Base-by-base conservation (phyloP, 2,113 vertebrate species). In the Alexandromys fortis region DNA sequence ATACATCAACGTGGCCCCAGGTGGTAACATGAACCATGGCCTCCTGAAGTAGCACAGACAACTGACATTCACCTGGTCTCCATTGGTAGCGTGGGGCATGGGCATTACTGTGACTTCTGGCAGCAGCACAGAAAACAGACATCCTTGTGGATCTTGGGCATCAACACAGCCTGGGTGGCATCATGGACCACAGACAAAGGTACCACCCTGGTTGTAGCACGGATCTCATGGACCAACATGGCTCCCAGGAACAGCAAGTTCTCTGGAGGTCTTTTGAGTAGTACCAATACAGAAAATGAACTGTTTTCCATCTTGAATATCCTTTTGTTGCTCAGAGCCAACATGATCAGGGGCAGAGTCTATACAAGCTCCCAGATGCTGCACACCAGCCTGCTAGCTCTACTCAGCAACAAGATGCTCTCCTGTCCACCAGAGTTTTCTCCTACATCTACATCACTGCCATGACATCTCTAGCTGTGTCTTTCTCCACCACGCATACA, bases 241-340 rank as follows among this genome's bases (percentile, higher is more conserved):
- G 33, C 33, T 17, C n/a, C 33, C 14, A 2, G 33, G 33, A 7
- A 6, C 16, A 7, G 12, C 6, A 16, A 70, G 68, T 0, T 7
- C 33, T 16, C 68, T 35, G 68, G 68, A 17, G 33, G 68, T 19
- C 68, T 70, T 70, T 70, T 16, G 33, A 70, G 33, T 35, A 35
- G 7, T n/a, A n/a, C 33, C 16, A 70, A 70, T 70, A 16, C 68
- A n/a, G 68, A 70, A 70, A n/a, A 70, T n/a, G 7, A 70, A 19
- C 68, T n/a, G 5, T 70, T 8, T 33, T 70, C 16, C 35, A n/a
- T n/a, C 16, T 70, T 8, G 33, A 7, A 70, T 70, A 70, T n/a
- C 33, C 33, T 70, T 7, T 70, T 70, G 7, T n/a, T 70, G 68
- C 68, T n/a, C 33, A 35, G 68, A 70, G 2, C 16, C 68, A n/a